phyloP scores from a whole-genome alignment of 2,113 vertebrate genomes.

The Pagrus major region DNA sequence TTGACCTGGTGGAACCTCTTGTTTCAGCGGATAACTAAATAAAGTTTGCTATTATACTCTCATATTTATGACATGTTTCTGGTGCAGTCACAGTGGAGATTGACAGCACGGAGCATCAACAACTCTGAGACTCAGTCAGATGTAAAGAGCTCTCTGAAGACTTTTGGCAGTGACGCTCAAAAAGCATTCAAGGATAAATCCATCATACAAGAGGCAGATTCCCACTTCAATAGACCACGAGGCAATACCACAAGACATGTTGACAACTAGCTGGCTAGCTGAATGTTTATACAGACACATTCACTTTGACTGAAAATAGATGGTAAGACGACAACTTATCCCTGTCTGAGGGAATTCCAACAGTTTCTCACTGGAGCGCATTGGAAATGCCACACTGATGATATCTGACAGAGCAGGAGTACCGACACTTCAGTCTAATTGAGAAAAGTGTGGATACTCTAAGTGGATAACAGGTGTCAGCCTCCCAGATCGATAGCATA shows the following conservation, averaged over 20 bases:
- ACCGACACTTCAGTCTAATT: conserved; percentile 26
- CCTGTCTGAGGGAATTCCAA: not conserved
- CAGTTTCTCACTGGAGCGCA: not conserved
- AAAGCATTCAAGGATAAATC: conserved; percentile 11
- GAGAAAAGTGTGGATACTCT: conserved; percentile 37
- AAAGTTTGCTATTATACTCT: not conserved
- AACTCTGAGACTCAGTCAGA: not conserved
- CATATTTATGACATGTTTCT: conserved; percentile 1
- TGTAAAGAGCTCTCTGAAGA: not conserved
- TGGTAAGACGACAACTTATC: not conserved
- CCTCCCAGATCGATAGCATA: conserved; percentile 42
- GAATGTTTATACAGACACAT: not conserved
- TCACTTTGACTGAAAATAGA: not conserved
- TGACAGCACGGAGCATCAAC: conserved; percentile 20
- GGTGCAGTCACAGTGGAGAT: not conserved
- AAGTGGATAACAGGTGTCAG: conserved; percentile 55
- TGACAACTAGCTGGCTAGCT: not conserved
- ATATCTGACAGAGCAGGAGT: conserved; percentile 28
- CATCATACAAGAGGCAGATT: not conserved
- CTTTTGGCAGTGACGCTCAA: not conserved
- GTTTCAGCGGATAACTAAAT: too few relatives aligned
- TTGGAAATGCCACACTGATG: conserved; percentile 35
- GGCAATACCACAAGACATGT: not conserved
- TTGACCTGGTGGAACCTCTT: too few relatives aligned
- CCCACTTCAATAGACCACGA: not conserved